Percentiles rank a stretch among this genome's conserved stretches.
These are phyloP conservation scores for Papilio dardanus DNA, from an alignment of 1,140 invertebrate genomes.

Conservation along the genomic window DNA sequence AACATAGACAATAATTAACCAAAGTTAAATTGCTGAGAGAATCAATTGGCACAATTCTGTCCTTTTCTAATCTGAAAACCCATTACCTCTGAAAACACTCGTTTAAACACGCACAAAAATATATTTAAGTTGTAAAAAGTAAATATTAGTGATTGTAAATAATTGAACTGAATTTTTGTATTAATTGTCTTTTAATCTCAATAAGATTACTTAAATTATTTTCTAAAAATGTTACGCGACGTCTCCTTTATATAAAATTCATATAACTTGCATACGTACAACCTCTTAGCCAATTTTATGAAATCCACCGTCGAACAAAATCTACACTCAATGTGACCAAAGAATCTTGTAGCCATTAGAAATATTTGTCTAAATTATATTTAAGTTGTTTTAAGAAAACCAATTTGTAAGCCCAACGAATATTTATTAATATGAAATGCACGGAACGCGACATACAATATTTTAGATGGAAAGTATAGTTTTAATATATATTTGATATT, in stretches of 20 bases:
- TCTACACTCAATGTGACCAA: conserved; percentile 73
- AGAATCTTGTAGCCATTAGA: conserved; percentile 61
- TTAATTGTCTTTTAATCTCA: not conserved
- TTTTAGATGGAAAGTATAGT: not conserved
- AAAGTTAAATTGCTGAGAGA: conserved; percentile 17
- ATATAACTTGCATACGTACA: not conserved
- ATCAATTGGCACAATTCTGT: not conserved
- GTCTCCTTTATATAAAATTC: conserved; percentile 30
- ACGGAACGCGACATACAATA: not conserved
- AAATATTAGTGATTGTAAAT: conserved; percentile 2
- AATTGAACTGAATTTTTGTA: not conserved
- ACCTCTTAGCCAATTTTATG: conserved; percentile 26
- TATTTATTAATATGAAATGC: conserved; percentile 17
- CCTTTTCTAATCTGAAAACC: not conserved
- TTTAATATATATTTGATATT: not conserved
- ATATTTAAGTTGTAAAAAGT: not conserved
- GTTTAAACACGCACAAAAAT: conserved; percentile 29
- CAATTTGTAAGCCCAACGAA: conserved; percentile 45
- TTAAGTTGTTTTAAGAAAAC: conserved; percentile 52
- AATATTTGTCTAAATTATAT: conserved; percentile 47
- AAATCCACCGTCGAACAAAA: conserved; percentile 46
- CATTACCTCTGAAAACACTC: conserved; percentile 10
- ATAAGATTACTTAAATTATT: no score
- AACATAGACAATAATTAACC: not conserved
- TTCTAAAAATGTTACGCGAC: no score